Evolutionary conservation across 2,113 vertebrate genomes (phyloP).

Genomic region (Dasyprocta punctata): DNA sequence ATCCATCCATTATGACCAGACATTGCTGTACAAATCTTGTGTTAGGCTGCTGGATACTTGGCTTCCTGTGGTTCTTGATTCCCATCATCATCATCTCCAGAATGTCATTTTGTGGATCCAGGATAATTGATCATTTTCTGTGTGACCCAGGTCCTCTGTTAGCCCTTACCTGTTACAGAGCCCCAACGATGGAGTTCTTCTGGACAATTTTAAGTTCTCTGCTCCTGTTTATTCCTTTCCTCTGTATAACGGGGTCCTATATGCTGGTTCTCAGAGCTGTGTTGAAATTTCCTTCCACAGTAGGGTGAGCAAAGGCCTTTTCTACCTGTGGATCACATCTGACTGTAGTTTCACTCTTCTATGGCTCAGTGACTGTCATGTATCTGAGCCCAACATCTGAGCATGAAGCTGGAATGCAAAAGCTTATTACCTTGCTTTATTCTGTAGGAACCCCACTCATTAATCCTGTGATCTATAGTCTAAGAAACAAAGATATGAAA

Average conservation of each 20-base stretch:
- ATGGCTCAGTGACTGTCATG: not conserved
- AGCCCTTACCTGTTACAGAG: not conserved
- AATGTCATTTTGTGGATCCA: no score
- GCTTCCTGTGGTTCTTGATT: slow-evolving; percentile 66
- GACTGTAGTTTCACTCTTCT: not conserved
- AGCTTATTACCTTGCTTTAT: not conserved
- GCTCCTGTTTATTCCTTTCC: slow-evolving; percentile 63
- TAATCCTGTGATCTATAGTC: not conserved
- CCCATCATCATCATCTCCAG: slow-evolving; percentile 62
- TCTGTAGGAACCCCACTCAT: not conserved
- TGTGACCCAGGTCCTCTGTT: no score
- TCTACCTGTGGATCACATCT: not conserved
- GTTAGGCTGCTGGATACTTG: slow-evolving; percentile 64
- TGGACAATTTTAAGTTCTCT: slow-evolving; percentile 15
- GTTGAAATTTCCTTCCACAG: slow-evolving; percentile 59
- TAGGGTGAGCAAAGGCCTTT: slow-evolving; percentile 69
- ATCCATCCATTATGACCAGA: no score
- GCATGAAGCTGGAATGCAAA: not conserved
- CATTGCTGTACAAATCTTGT: slow-evolving; percentile 29
- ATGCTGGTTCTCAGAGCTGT: slow-evolving; percentile 59
- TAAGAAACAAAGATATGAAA: not conserved
- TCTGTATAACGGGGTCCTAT: slow-evolving; percentile 69
- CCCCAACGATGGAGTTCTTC: no score
- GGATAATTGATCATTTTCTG: no score
- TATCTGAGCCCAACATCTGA: not conserved